Evolutionary conservation across 2,113 vertebrate species (phyloP).

Genomic region (Dolichotis patagonum): DNA sequence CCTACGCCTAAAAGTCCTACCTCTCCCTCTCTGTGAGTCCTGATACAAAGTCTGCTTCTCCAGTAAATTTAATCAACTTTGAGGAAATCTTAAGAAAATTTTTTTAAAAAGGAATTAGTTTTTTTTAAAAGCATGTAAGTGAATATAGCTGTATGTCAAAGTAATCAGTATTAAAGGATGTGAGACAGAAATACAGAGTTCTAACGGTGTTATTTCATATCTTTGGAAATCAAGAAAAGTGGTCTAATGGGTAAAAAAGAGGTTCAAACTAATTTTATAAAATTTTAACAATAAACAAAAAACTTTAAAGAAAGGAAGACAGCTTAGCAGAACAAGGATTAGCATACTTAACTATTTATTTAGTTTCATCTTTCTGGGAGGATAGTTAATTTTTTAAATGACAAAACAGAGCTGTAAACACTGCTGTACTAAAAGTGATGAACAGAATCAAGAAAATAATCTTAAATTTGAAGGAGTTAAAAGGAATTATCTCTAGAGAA

Average conservation of each 20-base stretch:
- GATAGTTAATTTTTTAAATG: conserved; percentile 10
- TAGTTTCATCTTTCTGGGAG: background rate
- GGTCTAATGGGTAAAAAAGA: background rate
- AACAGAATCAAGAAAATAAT: conserved; percentile 36
- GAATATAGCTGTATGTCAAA: background rate
- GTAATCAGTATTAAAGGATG: background rate
- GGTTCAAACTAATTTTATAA: background rate
- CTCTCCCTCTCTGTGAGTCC: background rate
- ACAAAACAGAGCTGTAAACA: conserved; percentile 20
- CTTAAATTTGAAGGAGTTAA: background rate
- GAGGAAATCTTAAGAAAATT: background rate
- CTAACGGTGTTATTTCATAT: background rate
- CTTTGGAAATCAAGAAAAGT: conserved; percentile 10
- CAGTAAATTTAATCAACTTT: background rate
- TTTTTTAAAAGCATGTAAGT: background rate
- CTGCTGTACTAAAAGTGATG: background rate
- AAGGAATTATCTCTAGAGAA: background rate
- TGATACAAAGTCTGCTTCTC: background rate
- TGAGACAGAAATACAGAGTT: background rate
- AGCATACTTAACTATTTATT: background rate
- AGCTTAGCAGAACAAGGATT: background rate
- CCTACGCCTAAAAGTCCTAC: background rate
- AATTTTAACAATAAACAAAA: conserved; percentile 25
- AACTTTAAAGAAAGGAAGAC: background rate
- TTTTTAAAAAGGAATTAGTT: background rate